Evolutionary conservation across 2,797 vertebrate genomes (phyloP).

Genomic region (Apodemus agrarius): DNA sequence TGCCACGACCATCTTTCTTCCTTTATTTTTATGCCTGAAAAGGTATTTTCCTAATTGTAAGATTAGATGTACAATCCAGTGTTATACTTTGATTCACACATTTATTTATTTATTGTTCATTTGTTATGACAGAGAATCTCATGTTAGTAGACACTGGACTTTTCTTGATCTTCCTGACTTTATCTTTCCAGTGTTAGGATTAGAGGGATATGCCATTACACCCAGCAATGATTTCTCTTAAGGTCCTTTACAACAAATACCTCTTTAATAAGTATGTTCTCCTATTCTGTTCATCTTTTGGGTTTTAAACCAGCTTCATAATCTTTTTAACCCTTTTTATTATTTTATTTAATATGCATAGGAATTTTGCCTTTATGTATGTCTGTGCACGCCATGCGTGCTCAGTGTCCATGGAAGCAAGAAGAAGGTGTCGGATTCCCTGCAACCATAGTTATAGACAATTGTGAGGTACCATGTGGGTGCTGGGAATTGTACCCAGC

Average conservation of each 20-base stretch:
- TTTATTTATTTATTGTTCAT: not conserved
- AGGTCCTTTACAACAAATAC: not conserved
- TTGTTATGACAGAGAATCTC: not conserved
- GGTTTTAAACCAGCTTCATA: not conserved
- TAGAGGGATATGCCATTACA: not conserved
- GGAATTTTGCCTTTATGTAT: not conserved
- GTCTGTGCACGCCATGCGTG: not conserved
- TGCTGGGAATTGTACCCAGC: not conserved
- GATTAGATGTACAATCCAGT: constrained; percentile 11
- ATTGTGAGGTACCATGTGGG: not conserved
- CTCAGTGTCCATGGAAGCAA: not conserved
- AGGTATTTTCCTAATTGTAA: constrained; percentile 9
- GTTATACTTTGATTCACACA: not conserved
- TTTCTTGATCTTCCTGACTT: not conserved
- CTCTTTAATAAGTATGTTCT: constrained; percentile 7
- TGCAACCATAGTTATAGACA: not conserved
- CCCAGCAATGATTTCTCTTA: not conserved
- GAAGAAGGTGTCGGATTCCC: not conserved
- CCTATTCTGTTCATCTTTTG: not conserved
- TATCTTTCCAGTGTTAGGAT: not conserved
- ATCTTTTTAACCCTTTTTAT: not conserved
- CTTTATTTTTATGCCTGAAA: constrained; percentile 36
- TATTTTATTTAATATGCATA: not conserved
- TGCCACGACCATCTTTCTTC: not conserved
- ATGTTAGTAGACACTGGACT: not conserved